A percentile compares a stretch with the other conserved stretches of the same genome.
phyloP scores from a whole-genome alignment of 2,797 vertebrate species.

The Salmo trutta region DNA sequence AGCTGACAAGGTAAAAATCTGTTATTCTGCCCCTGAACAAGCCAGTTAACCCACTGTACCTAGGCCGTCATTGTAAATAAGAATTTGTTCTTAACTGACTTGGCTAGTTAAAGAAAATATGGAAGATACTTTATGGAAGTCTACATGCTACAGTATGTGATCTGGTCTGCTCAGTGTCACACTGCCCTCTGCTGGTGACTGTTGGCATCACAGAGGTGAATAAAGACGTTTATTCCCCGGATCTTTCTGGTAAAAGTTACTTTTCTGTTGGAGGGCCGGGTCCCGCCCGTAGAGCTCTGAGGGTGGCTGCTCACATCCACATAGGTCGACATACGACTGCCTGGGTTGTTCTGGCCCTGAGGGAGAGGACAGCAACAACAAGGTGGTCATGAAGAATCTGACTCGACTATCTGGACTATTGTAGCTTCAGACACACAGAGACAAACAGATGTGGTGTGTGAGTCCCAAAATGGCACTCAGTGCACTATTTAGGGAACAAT shows the following conservation, averaged over 20 bases:
- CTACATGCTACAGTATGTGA: neutral
- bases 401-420: neutral
- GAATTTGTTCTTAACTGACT: too few relatives aligned
- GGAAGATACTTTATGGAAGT: neutral
- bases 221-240: neutral
- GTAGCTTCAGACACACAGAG: constrained; percentile 6
- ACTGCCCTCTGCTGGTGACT: constrained; percentile 63
- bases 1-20: too few relatives aligned
- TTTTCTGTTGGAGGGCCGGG: constrained; percentile 88
- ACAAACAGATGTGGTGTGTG: constrained; percentile 44
- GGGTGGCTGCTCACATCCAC: constrained; percentile 76
- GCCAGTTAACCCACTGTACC: too few relatives aligned
- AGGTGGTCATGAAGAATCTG: neutral
- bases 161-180: constrained; percentile 29
- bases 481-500: too few relatives aligned
- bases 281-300: constrained; percentile 69
- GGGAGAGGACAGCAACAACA: constrained; percentile 16
- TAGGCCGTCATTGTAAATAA: too few relatives aligned
- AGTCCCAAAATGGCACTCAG: too few relatives aligned
- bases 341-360: constrained; percentile 83
- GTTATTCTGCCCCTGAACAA: too few relatives aligned
- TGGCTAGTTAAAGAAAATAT: too few relatives aligned
- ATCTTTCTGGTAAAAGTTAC: constrained; percentile 61
- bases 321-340: constrained; percentile 87
- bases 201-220: constrained; percentile 14